Percentiles rank a stretch among this genome's conserved stretches.
These are phyloP conservation scores for Notiomystis cincta DNA, from an alignment of 2,113 vertebrate genomes.

Conservation along the genomic window DNA sequence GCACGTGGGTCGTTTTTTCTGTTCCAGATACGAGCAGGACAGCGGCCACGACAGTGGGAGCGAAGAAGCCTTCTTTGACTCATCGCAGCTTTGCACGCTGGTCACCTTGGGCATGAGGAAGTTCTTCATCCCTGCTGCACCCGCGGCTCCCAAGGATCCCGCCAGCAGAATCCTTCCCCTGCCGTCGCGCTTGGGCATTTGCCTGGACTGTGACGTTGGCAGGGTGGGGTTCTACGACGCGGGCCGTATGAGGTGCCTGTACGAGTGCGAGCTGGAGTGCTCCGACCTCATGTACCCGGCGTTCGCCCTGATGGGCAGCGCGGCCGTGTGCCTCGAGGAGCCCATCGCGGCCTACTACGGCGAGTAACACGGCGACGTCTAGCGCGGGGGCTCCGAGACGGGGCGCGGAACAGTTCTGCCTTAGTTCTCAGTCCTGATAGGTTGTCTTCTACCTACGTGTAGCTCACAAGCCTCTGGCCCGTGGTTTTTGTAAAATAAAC, in stretches of 20 bases:
- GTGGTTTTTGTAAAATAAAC: not conserved
- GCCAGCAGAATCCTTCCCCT: conserved; percentile 83
- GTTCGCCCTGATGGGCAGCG: conserved; percentile 91
- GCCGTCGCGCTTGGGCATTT: conserved; percentile 86
- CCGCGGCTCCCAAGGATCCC: conserved; percentile 72
- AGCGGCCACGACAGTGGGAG: conserved; percentile 97
- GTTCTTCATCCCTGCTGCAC: conserved; percentile 86
- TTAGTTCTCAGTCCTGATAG: conserved; percentile 9
- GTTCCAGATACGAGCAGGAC: conserved; percentile 89
- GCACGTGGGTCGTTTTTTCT: not conserved
- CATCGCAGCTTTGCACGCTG: conserved; percentile 88
- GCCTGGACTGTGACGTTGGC: conserved; percentile 87
- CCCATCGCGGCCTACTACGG: conserved; percentile 74
- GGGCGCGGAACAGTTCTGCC: too few relatives aligned
- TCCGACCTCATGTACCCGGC: conserved; percentile 91
- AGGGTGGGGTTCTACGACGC: conserved; percentile 88
- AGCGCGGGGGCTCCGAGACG: too few relatives aligned
- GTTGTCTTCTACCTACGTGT: not conserved
- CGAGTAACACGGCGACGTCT: conserved; percentile 69
- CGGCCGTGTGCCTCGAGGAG: conserved; percentile 85
- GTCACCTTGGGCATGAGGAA: conserved; percentile 93
- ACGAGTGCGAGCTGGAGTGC: conserved; percentile 90
- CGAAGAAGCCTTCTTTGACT: conserved; percentile 87
- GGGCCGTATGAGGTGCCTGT: conserved; percentile 88
- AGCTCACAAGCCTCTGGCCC: not conserved